Evolutionary conservation across 2,888 invertebrate species (phyloP), one percentile per base, ranked within the genome.

Genomic region (Reticulitermes lucifugus): DNA sequence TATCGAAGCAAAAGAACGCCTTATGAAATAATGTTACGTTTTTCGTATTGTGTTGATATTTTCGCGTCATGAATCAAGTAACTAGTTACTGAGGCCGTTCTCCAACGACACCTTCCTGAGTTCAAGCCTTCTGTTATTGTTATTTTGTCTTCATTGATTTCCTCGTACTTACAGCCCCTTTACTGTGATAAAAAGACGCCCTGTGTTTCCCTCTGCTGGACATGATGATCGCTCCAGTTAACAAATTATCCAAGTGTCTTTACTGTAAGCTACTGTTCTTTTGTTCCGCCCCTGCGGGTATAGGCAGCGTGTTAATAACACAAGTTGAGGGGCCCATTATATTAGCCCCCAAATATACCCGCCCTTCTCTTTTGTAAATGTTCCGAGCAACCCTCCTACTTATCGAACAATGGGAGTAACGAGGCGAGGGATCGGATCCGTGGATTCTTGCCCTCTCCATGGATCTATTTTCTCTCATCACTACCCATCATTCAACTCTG

Each of bases 301-400:
- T 41, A 85, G 65, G 55, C 41, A 84, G 80, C 86, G 75, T 71
- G 86, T 82, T 86, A 86, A 84, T 86, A 86, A 84, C 86, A 86
- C 86, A 85, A 83, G 85, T 83, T 79, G 83, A 84, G 84, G 41
- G 55, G n/a, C n/a, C 65, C 25, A 65, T 65, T 65, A 65, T 65
- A 65, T 65, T 65, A 65, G 65, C 65, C 65, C 65, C 65, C n/a
- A 65, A 65, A 25, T 25, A 25, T 25, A n/a, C 65, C 25, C n/a
- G 22, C 65, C 65, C 65, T 65, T 65, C 65, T 65, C 65, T 65
- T 65, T n/a, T 25, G 65, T 65, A 59, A 51, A 41, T 22, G 41
- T 73, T 41, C 84, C 84, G 25, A 75, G 41, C 79, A 29, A 65
- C 43, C 70, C 80, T 80, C 80, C 81, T 77, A 84, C 84, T 81